phyloP scores from a whole-genome alignment of 2,113 vertebrate genomes.

The Gnathonemus echidnorhynchus region DNA sequence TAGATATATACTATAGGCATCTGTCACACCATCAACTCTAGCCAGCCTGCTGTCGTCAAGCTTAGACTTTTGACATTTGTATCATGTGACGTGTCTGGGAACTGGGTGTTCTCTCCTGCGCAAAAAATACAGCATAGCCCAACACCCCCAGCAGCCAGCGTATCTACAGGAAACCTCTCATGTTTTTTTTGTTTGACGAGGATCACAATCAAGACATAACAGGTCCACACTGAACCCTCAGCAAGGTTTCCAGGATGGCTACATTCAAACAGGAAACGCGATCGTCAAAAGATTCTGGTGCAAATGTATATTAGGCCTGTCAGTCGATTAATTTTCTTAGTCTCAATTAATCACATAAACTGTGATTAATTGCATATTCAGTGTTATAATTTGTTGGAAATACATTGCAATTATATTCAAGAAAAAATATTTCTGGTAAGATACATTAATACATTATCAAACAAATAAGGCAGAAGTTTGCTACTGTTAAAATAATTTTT shows the following conservation, averaged over 20 bases:
- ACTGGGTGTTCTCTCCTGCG: background rate
- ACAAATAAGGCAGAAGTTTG: background rate
- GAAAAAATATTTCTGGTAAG: background rate
- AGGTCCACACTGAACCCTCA: background rate
- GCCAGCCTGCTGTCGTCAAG: background rate
- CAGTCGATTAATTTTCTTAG: background rate
- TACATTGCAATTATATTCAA: background rate
- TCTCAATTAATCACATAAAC: background rate
- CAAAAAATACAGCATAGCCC: background rate
- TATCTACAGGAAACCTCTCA: background rate
- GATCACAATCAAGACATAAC: background rate
- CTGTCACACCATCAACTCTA: background rate
- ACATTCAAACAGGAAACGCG: background rate
- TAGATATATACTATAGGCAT: background rate
- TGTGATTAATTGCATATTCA: background rate
- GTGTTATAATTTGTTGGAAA: background rate
- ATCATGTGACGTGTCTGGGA: background rate
- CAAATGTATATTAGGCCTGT: background rate
- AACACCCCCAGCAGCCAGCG: background rate
- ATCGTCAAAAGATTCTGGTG: background rate
- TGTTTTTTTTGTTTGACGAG: background rate
- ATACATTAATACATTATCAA: background rate
- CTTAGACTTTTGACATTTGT: background rate
- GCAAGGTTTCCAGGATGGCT: background rate
- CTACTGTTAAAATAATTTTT: too few relatives aligned